phyloP scores from a whole-genome alignment of 1,140 invertebrate genomes.

The Bombus confusus region DNA sequence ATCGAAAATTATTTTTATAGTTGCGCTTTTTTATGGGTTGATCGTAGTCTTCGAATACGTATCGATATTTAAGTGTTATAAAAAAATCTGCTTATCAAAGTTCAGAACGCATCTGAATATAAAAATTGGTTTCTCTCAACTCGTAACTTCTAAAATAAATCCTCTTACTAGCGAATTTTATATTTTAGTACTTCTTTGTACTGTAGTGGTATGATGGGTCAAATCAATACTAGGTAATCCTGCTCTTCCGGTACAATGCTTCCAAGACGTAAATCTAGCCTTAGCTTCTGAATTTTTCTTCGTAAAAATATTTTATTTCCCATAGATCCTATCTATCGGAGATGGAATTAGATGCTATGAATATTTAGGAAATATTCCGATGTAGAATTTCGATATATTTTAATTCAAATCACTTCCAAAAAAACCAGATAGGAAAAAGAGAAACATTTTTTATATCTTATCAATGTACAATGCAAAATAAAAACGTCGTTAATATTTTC shows the following conservation, averaged over 20 bases:
- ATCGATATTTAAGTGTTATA: neutral
- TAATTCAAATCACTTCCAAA: too few relatives aligned
- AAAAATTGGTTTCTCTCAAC: neutral
- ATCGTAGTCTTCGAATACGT: neutral
- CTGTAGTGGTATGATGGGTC: neutral
- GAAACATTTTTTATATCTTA: too few relatives aligned
- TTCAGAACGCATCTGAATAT: neutral
- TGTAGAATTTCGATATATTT: too few relatives aligned
- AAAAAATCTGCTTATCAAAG: neutral
- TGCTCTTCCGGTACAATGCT: neutral
- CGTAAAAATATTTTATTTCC: neutral
- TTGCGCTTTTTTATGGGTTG: rapidly evolving
- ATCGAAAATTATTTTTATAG: too few relatives aligned
- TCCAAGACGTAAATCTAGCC: neutral
- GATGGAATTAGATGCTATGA: neutral
- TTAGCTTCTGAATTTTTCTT: neutral
- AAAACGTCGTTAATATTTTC: too few relatives aligned
- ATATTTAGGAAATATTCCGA: neutral
- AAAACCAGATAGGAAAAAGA: too few relatives aligned
- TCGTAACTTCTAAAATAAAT: conserved; percentile 1
- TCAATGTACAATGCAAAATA: too few relatives aligned
- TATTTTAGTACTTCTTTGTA: neutral
- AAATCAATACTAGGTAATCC: conserved; percentile 7
- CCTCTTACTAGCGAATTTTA: neutral
- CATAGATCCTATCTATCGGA: neutral